These are phyloP conservation scores for Tyto alba DNA, from an alignment of 2,113 vertebrate genomes.

Conservation along the genomic window DNA sequence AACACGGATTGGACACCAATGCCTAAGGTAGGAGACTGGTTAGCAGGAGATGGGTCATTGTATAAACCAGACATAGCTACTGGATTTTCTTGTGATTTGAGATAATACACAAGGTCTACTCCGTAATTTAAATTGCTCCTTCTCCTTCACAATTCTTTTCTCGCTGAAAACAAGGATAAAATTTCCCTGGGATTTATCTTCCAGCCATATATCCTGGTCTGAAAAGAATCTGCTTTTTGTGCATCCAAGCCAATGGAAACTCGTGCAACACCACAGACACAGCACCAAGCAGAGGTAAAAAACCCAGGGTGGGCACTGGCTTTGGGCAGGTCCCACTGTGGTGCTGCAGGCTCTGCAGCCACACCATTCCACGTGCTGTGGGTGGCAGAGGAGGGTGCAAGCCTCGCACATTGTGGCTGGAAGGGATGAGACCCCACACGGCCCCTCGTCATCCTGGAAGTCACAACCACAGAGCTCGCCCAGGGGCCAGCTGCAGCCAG, in stretches of 20 bases:
- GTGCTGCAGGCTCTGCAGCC: not conserved
- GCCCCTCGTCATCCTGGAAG: not conserved
- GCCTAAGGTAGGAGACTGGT: not conserved
- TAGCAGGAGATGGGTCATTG: not conserved
- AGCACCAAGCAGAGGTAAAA: not conserved
- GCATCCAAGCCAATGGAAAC: not conserved
- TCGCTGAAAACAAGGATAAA: not conserved
- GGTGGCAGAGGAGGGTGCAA: not conserved
- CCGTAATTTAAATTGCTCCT: not conserved
- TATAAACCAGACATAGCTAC: not conserved
- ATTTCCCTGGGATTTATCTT: not conserved
- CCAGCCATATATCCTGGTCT: not conserved
- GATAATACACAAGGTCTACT: not conserved
- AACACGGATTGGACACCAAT: not conserved
- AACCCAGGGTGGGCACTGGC: rapidly evolving
- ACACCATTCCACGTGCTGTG: too few species aligned
- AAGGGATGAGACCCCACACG: rapidly evolving
- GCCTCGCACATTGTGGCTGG: not conserved
- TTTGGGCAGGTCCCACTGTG: not conserved
- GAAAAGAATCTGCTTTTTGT: not conserved
- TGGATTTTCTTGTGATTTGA: not conserved
- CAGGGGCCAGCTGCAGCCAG: not conserved
- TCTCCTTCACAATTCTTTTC: not conserved
- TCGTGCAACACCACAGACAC: not conserved
- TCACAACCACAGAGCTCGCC: rapidly evolving